Evolutionary conservation across 2,113 vertebrate genomes (phyloP).

Genomic region (Solea senegalensis): DNA sequence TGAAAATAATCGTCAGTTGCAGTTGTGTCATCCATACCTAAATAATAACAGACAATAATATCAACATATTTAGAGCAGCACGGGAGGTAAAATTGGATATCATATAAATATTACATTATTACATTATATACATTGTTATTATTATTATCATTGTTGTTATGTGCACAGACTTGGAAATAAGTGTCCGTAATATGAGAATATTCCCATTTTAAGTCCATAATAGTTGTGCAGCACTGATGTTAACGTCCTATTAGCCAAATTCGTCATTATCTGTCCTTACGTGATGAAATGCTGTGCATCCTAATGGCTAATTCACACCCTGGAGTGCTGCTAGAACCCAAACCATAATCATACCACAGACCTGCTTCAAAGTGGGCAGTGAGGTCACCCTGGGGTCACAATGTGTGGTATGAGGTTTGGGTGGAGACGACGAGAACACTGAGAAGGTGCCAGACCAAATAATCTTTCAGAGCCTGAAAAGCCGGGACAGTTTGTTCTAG

Average conservation of each 20-base stretch:
- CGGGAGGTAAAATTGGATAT: too few species aligned
- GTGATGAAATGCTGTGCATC: conserved; percentile 44
- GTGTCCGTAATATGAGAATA: conserved; percentile 8
- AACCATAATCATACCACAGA: conserved; percentile 6
- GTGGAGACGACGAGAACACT: conserved; percentile 19
- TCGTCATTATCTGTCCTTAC: conserved; percentile 33
- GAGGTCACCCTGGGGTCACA: conserved; percentile 33
- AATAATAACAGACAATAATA: too few species aligned
- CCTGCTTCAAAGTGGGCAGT: conserved; percentile 16
- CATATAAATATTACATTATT: too few species aligned
- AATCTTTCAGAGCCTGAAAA: conserved; percentile 41
- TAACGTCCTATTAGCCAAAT: conserved; percentile 28
- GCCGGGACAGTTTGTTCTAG: conserved; percentile 52
- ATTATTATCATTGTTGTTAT: neutral
- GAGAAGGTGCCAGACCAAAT: conserved; percentile 41
- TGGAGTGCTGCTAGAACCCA: conserved; percentile 12
- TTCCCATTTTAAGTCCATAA: conserved; percentile 26
- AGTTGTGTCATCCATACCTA: too few species aligned
- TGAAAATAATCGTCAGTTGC: too few species aligned
- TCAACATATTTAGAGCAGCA: too few species aligned
- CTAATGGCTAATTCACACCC: conserved; percentile 24
- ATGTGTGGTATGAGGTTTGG: conserved; percentile 5
- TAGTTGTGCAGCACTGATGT: conserved; percentile 24
- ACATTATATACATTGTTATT: too few species aligned
- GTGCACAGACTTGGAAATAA: neutral